Percentiles rank a stretch among this genome's conserved stretches.
phyloP scores from a whole-genome alignment of 30 jellyfish, hydroid and myxozoan species.

The Nemopilema nomurai region DNA sequence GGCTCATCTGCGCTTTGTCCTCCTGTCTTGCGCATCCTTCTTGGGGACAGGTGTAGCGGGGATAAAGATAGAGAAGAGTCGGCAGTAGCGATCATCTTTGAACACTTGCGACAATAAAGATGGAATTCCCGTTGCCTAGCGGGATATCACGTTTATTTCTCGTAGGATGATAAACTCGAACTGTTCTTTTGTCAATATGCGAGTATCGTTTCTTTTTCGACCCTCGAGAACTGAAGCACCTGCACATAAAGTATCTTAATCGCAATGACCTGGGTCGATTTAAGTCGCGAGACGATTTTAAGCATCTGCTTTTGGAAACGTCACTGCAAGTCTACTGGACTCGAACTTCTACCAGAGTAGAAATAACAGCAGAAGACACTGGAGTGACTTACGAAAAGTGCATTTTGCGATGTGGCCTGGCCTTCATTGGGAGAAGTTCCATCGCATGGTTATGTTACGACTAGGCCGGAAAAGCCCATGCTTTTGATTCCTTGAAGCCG shows the following conservation, averaged over 20 bases:
- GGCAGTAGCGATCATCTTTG: constrained; percentile 1
- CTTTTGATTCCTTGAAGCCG: not conserved
- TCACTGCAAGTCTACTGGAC: not conserved
- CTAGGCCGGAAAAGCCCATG: not conserved
- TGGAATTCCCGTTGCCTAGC: constrained; percentile 29
- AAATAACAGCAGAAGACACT: not conserved
- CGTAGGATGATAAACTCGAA: constrained; percentile 14
- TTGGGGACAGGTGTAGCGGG: not conserved
- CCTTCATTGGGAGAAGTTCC: not conserved
- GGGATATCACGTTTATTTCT: constrained; percentile 26
- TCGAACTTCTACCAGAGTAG: not conserved
- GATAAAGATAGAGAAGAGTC: not conserved
- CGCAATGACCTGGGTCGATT: constrained; percentile 36
- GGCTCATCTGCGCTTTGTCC: not conserved
- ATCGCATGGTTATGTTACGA: not conserved
- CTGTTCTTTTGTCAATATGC: constrained; percentile 42
- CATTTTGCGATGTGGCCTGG: not conserved
- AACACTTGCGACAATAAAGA: constrained; percentile 20
- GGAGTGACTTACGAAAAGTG: not conserved
- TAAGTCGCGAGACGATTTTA: not conserved
- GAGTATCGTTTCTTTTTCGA: constrained; percentile 13
- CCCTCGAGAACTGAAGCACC: constrained; percentile 21
- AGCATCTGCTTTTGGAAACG: constrained; percentile 32
- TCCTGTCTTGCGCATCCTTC: not conserved
- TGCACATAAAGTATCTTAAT: constrained; percentile 18